phyloP scores from a whole-genome alignment of 2,888 invertebrate species.

The Patella ulyssiponensis region DNA sequence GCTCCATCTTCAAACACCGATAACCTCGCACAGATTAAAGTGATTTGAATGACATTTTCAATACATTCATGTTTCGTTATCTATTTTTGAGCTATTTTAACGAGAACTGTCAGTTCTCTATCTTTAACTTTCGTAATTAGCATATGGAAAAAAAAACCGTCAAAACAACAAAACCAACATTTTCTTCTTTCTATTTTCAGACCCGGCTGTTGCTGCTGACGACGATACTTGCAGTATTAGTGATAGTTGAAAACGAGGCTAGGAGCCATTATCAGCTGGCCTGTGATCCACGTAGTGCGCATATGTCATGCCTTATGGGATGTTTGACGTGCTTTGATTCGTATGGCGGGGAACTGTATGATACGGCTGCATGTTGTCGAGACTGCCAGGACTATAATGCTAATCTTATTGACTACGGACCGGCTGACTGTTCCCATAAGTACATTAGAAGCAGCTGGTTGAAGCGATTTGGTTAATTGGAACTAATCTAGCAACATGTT shows the following conservation, averaged over 20 bases:
- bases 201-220: constrained; percentile 5
- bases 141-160: no score
- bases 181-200: background rate
- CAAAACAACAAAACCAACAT: no score
- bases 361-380: constrained; percentile 41
- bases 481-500: no score
- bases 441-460: constrained; percentile 40
- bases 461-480: constrained; percentile 30
- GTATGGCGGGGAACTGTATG: constrained; percentile 38
- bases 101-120: no score
- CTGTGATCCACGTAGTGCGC: constrained; percentile 36
- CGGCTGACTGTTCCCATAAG: constrained; percentile 33
- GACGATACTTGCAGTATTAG: background rate
- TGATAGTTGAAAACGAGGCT: constrained; percentile 4
- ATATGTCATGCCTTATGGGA: constrained; percentile 37
- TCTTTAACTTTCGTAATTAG: no score
- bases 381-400: constrained; percentile 35
- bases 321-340: constrained; percentile 40
- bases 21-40: no score
- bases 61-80: no score
- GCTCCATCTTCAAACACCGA: no score
- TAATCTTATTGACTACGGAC: constrained; percentile 40
- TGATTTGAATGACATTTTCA: no score
- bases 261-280: constrained; percentile 24
- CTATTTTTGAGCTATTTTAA: no score